These are phyloP conservation scores for Carassius auratus DNA, from an alignment of 2,113 vertebrate genomes.

Conservation along the genomic window DNA sequence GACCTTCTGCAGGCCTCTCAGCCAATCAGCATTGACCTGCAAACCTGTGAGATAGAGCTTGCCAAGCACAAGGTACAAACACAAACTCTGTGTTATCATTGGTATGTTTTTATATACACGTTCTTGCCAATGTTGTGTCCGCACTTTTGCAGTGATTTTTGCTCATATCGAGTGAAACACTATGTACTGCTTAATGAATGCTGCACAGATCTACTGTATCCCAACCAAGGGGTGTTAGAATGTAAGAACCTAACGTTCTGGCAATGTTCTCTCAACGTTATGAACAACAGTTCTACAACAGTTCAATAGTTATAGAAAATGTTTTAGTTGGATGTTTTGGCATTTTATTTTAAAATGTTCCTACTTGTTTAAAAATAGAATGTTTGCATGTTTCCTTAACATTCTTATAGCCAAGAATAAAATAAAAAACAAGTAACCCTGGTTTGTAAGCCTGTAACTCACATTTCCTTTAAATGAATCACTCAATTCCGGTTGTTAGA, in stretches of 20 bases:
- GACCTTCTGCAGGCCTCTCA: slow-evolving; percentile 77
- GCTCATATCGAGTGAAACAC: not conserved
- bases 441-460: not conserved
- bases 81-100: not conserved
- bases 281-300: too few relatives aligned
- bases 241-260: too few relatives aligned
- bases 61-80: slow-evolving; percentile 87
- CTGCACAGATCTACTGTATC: too few relatives aligned
- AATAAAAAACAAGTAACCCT: too few relatives aligned
- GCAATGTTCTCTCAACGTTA: too few relatives aligned
- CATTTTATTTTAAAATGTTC: too few relatives aligned
- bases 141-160: not conserved
- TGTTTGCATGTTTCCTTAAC: too few relatives aligned
- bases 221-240: too few relatives aligned
- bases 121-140: not conserved
- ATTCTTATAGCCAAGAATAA: too few relatives aligned
- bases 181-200: not conserved
- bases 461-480: not conserved
- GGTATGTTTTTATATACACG: not conserved
- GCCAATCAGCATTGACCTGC: slow-evolving; percentile 80
- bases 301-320: too few relatives aligned
- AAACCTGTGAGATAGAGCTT: slow-evolving; percentile 88
- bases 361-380: too few relatives aligned
- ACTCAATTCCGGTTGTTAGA: not conserved
- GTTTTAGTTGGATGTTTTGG: too few relatives aligned